Evolutionary conservation across 1,140 invertebrate species (phyloP).

Genomic region (Sycophila sp.): DNA sequence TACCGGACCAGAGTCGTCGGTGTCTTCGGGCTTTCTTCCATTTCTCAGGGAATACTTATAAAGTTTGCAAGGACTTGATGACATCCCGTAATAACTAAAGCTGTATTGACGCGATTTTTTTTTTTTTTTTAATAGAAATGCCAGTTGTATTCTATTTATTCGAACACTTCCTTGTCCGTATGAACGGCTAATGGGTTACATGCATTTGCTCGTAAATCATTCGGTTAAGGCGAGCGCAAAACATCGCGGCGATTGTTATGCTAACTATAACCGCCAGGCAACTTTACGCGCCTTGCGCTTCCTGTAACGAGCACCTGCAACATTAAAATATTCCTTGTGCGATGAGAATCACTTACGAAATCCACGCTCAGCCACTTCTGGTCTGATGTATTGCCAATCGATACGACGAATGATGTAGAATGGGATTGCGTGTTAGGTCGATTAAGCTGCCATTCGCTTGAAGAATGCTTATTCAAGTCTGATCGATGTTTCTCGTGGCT

Average conservation of each 20-base stretch:
- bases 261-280: constrained; percentile 8
- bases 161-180: no score
- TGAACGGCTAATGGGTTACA: constrained; percentile 12
- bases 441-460: constrained; percentile 1
- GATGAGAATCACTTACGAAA: neutral
- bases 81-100: no score
- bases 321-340: neutral
- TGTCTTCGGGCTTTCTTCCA: constrained; percentile 2
- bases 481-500: neutral
- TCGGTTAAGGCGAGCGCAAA: constrained; percentile 18
- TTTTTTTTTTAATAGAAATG: no score
- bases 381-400: neutral
- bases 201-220: constrained; percentile 28
- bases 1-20: neutral
- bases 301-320: constrained; percentile 12
- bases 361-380: neutral
- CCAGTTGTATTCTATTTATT: no score
- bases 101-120: no score
- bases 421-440: neutral
- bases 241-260: constrained; percentile 24
- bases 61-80: neutral
- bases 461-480: neutral
- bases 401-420: neutral
- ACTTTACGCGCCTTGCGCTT: constrained; percentile 4
- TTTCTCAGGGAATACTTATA: constrained; percentile 2